phyloP scores from a whole-genome alignment of 2,888 invertebrate species.

The Thera britannica region DNA sequence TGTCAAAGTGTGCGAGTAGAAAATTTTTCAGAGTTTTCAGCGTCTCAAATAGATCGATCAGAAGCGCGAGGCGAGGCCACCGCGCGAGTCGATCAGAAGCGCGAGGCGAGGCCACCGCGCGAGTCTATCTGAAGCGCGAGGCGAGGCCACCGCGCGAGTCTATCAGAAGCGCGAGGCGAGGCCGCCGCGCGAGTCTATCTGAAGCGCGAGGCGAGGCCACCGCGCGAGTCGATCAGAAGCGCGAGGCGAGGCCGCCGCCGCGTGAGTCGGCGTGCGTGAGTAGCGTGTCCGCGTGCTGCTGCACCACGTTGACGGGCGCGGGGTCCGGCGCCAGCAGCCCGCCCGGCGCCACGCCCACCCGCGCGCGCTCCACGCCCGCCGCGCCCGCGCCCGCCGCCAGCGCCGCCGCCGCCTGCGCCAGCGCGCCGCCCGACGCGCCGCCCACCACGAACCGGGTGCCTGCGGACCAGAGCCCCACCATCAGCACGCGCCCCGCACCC shows the following conservation, averaged over 20 bases:
- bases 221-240: constrained; percentile 72
- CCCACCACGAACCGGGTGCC: constrained; percentile 73
- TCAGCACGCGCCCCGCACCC: constrained; percentile 47
- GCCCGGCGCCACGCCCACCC: constrained; percentile 22
- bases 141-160: too few relatives aligned
- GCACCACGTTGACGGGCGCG: constrained; percentile 84
- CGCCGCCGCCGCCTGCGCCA: constrained; percentile 50
- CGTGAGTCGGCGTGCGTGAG: constrained; percentile 77
- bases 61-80: too few relatives aligned
- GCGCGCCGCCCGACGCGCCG: constrained; percentile 62
- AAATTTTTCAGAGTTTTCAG: too few relatives aligned
- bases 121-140: too few relatives aligned
- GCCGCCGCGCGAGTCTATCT: too few relatives aligned
- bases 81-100: too few relatives aligned
- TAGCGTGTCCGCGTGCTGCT: constrained; percentile 51
- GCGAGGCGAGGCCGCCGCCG: constrained; percentile 88
- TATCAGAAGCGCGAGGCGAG: too few relatives aligned
- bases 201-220: too few relatives aligned
- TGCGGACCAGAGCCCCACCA: constrained; percentile 32
- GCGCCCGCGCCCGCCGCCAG: constrained; percentile 38
- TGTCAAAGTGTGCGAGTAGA: too few relatives aligned
- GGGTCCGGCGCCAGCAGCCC: constrained; percentile 1
- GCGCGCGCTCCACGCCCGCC: constrained; percentile 37
- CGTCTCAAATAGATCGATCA: too few relatives aligned
- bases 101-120: too few relatives aligned